Evolutionary conservation across 1,140 invertebrate genomes (phyloP).

Genomic region (Drosophila simulans): DNA sequence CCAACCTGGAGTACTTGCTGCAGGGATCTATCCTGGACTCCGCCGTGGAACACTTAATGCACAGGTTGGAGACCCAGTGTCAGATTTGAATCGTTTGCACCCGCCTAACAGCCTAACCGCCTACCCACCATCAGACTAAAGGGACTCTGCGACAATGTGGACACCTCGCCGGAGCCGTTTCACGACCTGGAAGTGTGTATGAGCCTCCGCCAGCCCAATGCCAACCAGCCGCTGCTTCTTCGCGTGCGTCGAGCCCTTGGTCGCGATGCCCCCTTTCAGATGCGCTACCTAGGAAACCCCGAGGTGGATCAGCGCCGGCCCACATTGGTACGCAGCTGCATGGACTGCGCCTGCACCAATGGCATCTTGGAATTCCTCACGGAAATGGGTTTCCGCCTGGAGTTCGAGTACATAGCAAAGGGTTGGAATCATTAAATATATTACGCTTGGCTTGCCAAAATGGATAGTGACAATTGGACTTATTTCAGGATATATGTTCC

Average conservation of each 20-base stretch:
- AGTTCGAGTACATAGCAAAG: constrained; percentile 97
- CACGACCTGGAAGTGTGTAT: constrained; percentile 96
- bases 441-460: background rate
- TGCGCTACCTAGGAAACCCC: constrained; percentile 95
- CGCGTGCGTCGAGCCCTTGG: constrained; percentile 91
- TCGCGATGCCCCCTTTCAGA: constrained; percentile 92
- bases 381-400: constrained; percentile 94
- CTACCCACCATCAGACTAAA: constrained; percentile 86
- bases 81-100: no score
- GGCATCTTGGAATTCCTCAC: constrained; percentile 96
- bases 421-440: constrained; percentile 85
- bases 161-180: constrained; percentile 95
- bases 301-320: constrained; percentile 95
- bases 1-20: constrained; percentile 95
- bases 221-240: constrained; percentile 87
- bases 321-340: constrained; percentile 94
- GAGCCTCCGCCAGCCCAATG: constrained; percentile 88
- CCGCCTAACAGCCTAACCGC: no score
- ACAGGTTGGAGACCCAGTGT: constrained; percentile 85
- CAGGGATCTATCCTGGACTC: constrained; percentile 96
- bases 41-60: constrained; percentile 96
- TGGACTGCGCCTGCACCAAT: constrained; percentile 95
- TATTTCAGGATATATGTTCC: constrained; percentile 93
- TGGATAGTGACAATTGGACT: background rate
- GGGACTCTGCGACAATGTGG: constrained; percentile 97